Conservation (phyloP, 2,797 vertebrate species). For the Sebastolobus alascanus region DNA sequence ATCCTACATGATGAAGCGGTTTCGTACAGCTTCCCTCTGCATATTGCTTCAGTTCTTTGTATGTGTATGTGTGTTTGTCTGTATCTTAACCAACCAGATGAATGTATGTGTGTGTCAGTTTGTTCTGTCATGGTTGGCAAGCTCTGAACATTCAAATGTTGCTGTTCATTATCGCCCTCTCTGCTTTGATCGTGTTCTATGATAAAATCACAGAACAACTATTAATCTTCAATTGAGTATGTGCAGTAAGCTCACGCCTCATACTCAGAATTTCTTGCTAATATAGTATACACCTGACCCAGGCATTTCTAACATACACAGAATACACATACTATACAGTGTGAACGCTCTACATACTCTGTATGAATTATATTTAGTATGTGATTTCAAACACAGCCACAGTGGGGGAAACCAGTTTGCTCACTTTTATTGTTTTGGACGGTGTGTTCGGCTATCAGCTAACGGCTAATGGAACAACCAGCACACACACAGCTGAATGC, state of each 20-base stretch:
- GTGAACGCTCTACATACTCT: too few relatives aligned
- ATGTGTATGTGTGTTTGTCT: background rate
- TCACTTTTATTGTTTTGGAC: too few relatives aligned
- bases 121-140: constrained; percentile 19
- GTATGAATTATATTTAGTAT: too few relatives aligned
- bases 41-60: constrained; percentile 9
- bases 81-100: background rate
- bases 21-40: background rate
- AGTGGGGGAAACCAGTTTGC: too few relatives aligned
- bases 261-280: background rate
- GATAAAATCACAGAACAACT: constrained; percentile 23
- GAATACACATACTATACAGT: background rate
- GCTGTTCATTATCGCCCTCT: constrained; percentile 19
- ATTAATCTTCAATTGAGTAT: constrained; percentile 25
- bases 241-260: background rate
- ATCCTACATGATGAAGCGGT: constrained; percentile 15
- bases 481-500: too few relatives aligned
- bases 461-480: too few relatives aligned
- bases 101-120: background rate
- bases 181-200: constrained; percentile 16
- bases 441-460: too few relatives aligned
- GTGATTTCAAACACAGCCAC: too few relatives aligned
- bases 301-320: background rate
- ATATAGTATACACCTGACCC: background rate
- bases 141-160: constrained; percentile 30